Percentiles rank a stretch among this genome's conserved stretches.
These are phyloP conservation scores for Eristalis pertinax DNA, from an alignment of 2,888 invertebrate genomes.

Conservation along the genomic window DNA sequence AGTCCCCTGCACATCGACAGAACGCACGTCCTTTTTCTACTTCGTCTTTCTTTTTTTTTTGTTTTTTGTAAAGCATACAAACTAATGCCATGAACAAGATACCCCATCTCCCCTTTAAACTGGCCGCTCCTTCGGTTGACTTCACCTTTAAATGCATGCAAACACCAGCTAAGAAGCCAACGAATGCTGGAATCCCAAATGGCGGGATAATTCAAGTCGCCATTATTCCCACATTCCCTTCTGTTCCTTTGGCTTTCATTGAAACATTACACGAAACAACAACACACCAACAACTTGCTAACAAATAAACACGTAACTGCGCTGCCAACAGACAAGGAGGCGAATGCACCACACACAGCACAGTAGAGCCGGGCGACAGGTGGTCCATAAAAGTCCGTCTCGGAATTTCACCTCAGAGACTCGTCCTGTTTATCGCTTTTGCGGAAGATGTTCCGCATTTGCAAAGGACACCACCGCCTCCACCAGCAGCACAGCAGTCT, in stretches of 20 bases:
- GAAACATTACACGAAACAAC: constrained; percentile 46
- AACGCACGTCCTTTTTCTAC: constrained; percentile 23
- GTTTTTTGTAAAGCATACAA: constrained; percentile 17
- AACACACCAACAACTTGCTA: constrained; percentile 33
- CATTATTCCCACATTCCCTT: constrained; percentile 52
- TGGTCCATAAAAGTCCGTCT: constrained; percentile 78
- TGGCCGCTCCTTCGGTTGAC: constrained; percentile 8
- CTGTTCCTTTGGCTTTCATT: constrained; percentile 49
- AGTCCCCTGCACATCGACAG: background rate
- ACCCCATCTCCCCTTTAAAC: background rate
- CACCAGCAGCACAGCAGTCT: background rate
- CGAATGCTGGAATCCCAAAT: constrained; percentile 52
- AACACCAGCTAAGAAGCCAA: constrained; percentile 50
- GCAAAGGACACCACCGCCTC: constrained; percentile 10
- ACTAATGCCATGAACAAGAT: background rate
- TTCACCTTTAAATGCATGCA: constrained; percentile 29
- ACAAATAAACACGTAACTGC: constrained; percentile 61
- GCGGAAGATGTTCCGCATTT: constrained; percentile 36
- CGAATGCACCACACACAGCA: constrained; percentile 5
- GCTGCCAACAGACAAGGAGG: constrained; percentile 20
- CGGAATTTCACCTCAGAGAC: constrained; percentile 77
- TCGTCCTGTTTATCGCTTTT: constrained; percentile 59
- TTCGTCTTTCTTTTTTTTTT: constrained; percentile 11
- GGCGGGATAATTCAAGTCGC: constrained; percentile 56
- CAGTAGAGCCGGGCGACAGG: constrained; percentile 75